Percentiles rank a stretch among this genome's conserved stretches.
These are phyloP conservation scores for Drosophila cracens DNA, from an alignment of 2,888 invertebrate species.

Conservation along the genomic window DNA sequence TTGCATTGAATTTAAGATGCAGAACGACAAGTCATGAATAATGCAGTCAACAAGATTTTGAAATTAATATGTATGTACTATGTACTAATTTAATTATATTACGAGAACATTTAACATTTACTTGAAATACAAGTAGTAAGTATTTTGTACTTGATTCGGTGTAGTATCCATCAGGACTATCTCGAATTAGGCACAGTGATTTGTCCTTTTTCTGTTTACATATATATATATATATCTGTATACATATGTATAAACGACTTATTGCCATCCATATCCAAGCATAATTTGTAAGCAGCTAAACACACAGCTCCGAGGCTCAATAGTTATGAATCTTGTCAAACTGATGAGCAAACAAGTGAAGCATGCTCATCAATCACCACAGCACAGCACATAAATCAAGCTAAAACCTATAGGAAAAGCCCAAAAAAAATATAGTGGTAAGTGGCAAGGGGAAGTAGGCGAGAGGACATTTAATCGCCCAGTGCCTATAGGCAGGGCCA, in stretches of 20 bases:
- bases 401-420: conserved; percentile 26
- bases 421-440: not conserved
- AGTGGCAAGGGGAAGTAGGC: not conserved
- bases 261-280: conserved; percentile 7
- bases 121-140: not conserved
- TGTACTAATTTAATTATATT: not conserved
- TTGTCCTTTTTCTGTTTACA: not conserved
- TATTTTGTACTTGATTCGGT: not conserved
- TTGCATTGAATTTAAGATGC: not conserved
- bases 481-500: conserved; percentile 49
- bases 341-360: conserved; percentile 45
- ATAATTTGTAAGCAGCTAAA: conserved; percentile 48
- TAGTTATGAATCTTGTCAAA: conserved; percentile 30
- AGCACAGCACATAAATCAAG: conserved; percentile 83
- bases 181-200: not conserved
- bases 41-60: not conserved
- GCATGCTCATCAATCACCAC: conserved; percentile 79
- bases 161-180: not conserved
- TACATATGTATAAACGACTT: not conserved
- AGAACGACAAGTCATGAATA: not conserved
- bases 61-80: not conserved
- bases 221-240: too few species aligned
- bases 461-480: conserved; percentile 29
- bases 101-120: not conserved
- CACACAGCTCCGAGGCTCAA: conserved; percentile 41